Conservation (phyloP, 2,113 vertebrate species). For the Thymallus thymallus region DNA sequence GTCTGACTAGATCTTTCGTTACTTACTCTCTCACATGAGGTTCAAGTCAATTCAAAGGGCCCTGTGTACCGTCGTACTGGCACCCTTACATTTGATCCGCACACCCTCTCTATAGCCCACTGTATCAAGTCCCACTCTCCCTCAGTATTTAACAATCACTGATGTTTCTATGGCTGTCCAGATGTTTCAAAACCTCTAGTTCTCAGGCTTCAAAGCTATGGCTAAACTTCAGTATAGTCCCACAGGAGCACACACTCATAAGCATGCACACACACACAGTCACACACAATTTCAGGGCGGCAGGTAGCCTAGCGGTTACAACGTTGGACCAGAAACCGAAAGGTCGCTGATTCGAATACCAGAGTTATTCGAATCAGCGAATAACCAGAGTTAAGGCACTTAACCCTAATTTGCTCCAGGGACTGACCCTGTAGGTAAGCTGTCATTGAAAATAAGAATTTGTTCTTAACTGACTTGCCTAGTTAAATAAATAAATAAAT, state of each 20-base stretch:
- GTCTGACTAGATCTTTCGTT: slow-evolving; percentile 49
- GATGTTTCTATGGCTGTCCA: slow-evolving; percentile 24
- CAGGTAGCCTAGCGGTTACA: no score
- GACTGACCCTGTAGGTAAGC: no score
- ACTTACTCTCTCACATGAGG: slow-evolving; percentile 26
- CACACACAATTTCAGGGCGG: no score
- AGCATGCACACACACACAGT: background rate
- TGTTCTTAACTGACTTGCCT: no score
- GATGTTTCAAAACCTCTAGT: slow-evolving; percentile 34
- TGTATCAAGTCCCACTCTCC: slow-evolving; percentile 22
- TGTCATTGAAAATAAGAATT: no score
- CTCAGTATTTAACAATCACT: slow-evolving; percentile 18
- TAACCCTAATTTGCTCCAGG: no score
- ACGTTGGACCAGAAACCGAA: no score
- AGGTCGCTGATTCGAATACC: no score
- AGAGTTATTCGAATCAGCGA: no score
- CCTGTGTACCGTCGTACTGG: background rate
- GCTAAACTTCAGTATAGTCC: background rate
- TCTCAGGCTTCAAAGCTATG: slow-evolving; percentile 27
- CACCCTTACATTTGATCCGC: slow-evolving; percentile 24
- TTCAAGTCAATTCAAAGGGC: slow-evolving; percentile 18
- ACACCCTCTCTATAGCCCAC: background rate
- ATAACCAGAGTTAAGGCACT: no score
- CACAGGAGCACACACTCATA: background rate
- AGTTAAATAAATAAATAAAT: no score